Percentiles rank a stretch among this genome's conserved stretches.
Conservation (phyloP, 2,113 vertebrate species). For the Calyptommatus sinebrachiatus region DNA sequence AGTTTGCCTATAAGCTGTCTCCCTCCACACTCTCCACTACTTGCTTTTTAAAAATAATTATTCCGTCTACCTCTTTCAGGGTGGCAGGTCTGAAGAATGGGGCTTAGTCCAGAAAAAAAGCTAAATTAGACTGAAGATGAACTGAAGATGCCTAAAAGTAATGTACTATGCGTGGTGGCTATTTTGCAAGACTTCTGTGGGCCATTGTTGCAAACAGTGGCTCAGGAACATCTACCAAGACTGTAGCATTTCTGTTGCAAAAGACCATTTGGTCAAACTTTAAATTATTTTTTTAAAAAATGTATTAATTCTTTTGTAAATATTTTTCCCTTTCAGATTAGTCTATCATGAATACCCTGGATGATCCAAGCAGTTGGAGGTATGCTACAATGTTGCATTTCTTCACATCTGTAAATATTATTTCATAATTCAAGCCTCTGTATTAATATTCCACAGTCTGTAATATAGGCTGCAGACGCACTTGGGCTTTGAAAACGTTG, state of each 20-base stretch:
- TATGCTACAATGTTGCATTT: no score
- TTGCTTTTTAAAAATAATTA: neutral
- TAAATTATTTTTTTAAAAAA: neutral
- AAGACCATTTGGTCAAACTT: neutral
- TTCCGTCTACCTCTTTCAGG: no score
- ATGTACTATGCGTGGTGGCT: neutral
- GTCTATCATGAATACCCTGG: conserved; percentile 52
- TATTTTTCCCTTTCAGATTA: conserved; percentile 70
- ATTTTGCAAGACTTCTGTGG: neutral
- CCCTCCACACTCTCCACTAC: neutral
- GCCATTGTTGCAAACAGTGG: neutral
- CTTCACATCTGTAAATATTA: no score
- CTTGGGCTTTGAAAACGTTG: no score
- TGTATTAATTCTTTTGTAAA: conserved; percentile 28
- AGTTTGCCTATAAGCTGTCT: neutral
- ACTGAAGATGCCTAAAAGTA: no score
- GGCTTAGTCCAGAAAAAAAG: no score
- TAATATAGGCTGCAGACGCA: no score
- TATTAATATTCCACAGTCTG: no score
- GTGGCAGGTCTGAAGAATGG: no score
- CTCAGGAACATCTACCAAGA: neutral
- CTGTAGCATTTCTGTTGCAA: neutral
- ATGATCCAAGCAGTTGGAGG: conserved; percentile 59
- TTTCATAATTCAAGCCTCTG: no score
- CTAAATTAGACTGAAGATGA: no score